Base-by-base conservation (phyloP, 2,888 invertebrate species). In the Protophormia terraenovae region DNA sequence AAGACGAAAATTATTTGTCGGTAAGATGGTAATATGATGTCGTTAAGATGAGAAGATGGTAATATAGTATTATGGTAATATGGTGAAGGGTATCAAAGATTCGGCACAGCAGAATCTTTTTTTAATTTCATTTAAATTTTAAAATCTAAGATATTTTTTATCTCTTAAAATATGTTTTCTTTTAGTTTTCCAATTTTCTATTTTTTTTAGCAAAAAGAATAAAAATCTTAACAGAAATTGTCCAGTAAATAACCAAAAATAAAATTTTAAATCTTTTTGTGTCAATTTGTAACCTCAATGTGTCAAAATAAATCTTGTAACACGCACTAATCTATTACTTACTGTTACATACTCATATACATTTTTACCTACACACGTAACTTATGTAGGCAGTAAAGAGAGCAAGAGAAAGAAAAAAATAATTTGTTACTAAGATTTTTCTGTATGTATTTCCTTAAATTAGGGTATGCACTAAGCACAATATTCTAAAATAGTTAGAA, bases 281-380 rank as follows among this genome's bases (percentile, higher is more conserved):
- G 58, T 50, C 72, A 60, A 27, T 53, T 58, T 55, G 8, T 71
- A 67, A 64, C 32, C 58, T 16, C 53, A 83, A 83, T 60, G 58
- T 83, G 77, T 77, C 83, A 60, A 58, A 58, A 78, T 83, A 72
- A 83, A 83, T 83, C 83, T 35, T 76, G 66, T 55, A 8, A 60
- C 32, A 45, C 22, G n/a, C 62, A 69, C 12, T 16, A 14, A 62
- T 45, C 41, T 29, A 73, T 73, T 27, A 27, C 2, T 10, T 32
- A 19, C 19, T 5, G 16, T 3, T 19, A 47, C 16, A 3, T 6
- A 47, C 24, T 3, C 5, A 22, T 24, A 50, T 22, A 10, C 50
- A 50, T 22, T 8, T 8, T 2, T 8, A 22, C 50, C 1, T 14
- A 50, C 22, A 22, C 12, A 12, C 53, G 12, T 19, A 41, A 41